Evolutionary conservation across 2,888 invertebrate species (phyloP).

Genomic region (Campopleginae sp.): DNA sequence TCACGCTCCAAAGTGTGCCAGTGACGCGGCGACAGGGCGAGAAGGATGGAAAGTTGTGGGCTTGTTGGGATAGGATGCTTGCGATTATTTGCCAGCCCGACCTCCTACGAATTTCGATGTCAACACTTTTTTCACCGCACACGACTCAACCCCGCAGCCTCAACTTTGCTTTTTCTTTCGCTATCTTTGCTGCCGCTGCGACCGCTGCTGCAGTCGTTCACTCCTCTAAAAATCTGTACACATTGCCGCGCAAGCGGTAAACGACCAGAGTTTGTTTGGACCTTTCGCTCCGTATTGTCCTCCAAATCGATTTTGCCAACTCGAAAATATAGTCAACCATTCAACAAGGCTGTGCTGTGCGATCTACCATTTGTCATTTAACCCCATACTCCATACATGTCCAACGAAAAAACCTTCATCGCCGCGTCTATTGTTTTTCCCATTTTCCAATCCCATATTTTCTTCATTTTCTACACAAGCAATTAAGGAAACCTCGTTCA

Average conservation of each 20-base stretch:
- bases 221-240: conserved; percentile 2
- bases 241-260: conserved; percentile 40
- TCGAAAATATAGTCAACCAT: conserved; percentile 3
- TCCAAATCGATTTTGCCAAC: conserved; percentile 53
- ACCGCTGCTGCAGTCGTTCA: no score
- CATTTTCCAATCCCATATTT: background rate
- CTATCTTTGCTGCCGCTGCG: conserved; percentile 13
- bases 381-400: conserved; percentile 38
- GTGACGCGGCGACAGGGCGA: conserved; percentile 19
- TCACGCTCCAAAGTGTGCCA: conserved; percentile 37
- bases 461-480: background rate
- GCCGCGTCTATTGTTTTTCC: background rate
- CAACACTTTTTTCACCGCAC: conserved; percentile 61
- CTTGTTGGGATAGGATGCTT: conserved; percentile 41
- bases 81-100: conserved; percentile 64
- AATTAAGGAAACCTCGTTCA: background rate
- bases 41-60: conserved; percentile 55
- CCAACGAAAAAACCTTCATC: conserved; percentile 15
- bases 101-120: conserved; percentile 63
- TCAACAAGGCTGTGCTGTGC: conserved; percentile 13
- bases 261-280: conserved; percentile 60
- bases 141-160: conserved; percentile 42
- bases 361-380: conserved; percentile 39
- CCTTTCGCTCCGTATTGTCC: conserved; percentile 54
- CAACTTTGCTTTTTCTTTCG: conserved; percentile 28